Evolutionary conservation across 2,888 invertebrate genomes (phyloP).

Genomic region (Tyria jacobaeae): DNA sequence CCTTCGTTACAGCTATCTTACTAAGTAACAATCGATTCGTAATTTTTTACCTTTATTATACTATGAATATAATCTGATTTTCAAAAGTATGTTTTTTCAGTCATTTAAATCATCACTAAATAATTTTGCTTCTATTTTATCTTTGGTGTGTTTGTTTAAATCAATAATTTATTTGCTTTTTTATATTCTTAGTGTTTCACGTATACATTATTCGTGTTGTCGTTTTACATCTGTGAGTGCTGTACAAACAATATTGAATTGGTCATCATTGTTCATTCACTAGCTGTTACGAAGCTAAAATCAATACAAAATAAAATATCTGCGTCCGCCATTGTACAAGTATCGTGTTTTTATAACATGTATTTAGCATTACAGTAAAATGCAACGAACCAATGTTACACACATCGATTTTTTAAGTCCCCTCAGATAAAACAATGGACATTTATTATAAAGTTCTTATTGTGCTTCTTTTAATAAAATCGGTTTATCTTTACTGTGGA

Average conservation of each 20-base stretch:
- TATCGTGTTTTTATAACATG: slow-evolving; percentile 60
- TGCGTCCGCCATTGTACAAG: slow-evolving; percentile 80
- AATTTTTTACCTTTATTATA: not conserved
- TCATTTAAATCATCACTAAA: not conserved
- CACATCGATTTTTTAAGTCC: slow-evolving; percentile 67
- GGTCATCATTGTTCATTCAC: slow-evolving; percentile 45
- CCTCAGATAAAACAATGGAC: slow-evolving; percentile 72
- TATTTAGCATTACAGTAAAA: slow-evolving; percentile 64
- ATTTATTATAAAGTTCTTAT: slow-evolving; percentile 66
- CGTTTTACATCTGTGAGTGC: not conserved
- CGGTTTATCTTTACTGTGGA: slow-evolving; percentile 91
- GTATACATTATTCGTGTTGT: not conserved
- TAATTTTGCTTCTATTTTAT: not conserved
- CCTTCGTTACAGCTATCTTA: not conserved
- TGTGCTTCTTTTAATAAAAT: slow-evolving; percentile 75
- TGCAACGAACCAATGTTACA: slow-evolving; percentile 68
- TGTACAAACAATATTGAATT: slow-evolving; percentile 20
- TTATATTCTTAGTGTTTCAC: not conserved
- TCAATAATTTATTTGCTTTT: not conserved
- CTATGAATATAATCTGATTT: not conserved
- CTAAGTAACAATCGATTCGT: not conserved
- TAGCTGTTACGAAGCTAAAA: slow-evolving; percentile 63
- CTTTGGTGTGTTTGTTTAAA: not conserved
- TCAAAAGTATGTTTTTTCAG: not conserved
- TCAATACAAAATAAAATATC: slow-evolving; percentile 75